A percentile compares a stretch with the other conserved stretches of the same genome.
Conservation (phyloP, 2,797 vertebrate species). For the Sylvia borin region DNA sequence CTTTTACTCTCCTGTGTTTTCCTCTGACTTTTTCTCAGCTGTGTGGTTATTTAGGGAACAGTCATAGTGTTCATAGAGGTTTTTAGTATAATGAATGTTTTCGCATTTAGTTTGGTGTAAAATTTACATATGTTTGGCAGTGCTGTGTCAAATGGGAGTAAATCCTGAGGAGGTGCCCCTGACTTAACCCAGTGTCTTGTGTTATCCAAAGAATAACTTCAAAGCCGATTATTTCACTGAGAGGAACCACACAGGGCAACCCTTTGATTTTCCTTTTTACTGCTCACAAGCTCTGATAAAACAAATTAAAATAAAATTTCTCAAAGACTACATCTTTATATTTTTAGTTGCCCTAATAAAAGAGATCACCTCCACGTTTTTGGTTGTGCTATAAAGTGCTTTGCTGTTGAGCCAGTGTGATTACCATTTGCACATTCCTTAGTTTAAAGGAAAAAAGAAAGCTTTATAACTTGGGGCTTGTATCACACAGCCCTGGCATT, state of each 20-base stretch:
- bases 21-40: background rate
- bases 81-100: conserved; percentile 32
- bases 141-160: conserved; percentile 44
- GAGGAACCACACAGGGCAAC: conserved; percentile 53
- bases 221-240: conserved; percentile 76
- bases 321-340: conserved; percentile 54
- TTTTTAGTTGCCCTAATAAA: conserved; percentile 60
- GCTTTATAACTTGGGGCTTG: conserved; percentile 39
- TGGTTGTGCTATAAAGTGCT: conserved; percentile 35
- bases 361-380: conserved; percentile 37
- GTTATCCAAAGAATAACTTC: conserved; percentile 76
- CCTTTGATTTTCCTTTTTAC: conserved; percentile 73
- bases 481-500: conserved; percentile 47
- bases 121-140: conserved; percentile 62
- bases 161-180: conserved; percentile 52
- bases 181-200: conserved; percentile 48
- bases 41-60: background rate
- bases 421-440: conserved; percentile 44
- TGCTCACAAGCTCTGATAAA: conserved; percentile 60
- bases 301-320: conserved; percentile 68
- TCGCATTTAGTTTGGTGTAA: conserved; percentile 31
- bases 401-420: conserved; percentile 15
- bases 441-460: conserved; percentile 44
- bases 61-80: background rate
- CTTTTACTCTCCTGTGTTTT: background rate